phyloP scores from a whole-genome alignment of 2,797 vertebrate genomes.

The Typhlichthys eigenmanni region DNA sequence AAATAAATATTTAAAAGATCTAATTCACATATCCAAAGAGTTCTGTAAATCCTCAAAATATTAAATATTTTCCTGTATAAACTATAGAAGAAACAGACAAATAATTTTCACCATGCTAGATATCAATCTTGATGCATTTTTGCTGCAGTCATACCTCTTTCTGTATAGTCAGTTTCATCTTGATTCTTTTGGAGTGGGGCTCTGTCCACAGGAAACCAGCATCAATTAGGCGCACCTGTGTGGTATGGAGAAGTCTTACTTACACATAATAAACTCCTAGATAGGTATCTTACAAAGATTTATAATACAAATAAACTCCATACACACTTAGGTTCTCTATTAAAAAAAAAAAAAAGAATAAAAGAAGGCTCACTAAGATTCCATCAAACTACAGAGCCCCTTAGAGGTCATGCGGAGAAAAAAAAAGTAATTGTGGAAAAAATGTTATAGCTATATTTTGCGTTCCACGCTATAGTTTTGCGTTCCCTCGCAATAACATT shows the following conservation, averaged over 20 bases:
- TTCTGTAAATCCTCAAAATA: no score
- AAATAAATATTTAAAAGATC: not conserved
- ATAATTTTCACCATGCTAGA: not conserved
- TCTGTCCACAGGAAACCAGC: constrained; percentile 98
- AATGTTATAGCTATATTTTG: no score
- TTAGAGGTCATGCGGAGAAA: no score
- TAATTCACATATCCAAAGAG: not conserved
- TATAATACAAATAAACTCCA: not conserved
- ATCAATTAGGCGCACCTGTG: constrained; percentile 92
- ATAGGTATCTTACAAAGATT: not conserved
- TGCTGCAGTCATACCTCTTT: constrained; percentile 86
- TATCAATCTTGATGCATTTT: not conserved
- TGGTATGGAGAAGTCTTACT: constrained; percentile 2
- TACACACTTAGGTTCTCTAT: no score
- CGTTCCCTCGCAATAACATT: no score
- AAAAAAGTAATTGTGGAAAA: no score
- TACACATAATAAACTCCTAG: not conserved
- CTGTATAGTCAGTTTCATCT: constrained; percentile 95
- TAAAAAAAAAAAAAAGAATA: no score
- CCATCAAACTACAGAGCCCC: no score
- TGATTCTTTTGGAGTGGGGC: constrained; percentile 97
- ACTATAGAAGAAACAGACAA: not conserved
- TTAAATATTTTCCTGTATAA: no score
- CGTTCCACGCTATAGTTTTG: no score
- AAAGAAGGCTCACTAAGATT: no score